Evolutionary conservation across 2,113 vertebrate genomes (phyloP).

Genomic region (Eretmochelys imbricata): DNA sequence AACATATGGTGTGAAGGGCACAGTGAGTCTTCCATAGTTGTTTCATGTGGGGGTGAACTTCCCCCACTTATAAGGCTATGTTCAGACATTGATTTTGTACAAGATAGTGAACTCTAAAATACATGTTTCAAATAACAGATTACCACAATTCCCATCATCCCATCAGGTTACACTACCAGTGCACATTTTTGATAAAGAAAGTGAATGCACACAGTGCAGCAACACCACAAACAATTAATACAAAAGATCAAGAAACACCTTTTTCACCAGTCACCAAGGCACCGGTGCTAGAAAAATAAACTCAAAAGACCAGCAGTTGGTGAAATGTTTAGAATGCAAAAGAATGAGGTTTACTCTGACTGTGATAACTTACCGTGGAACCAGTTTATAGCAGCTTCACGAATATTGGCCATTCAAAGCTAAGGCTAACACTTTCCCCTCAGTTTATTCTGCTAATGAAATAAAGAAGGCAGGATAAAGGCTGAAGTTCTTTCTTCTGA

Average conservation of each 20-base stretch:
- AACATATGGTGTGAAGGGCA: background rate
- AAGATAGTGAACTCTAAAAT: background rate
- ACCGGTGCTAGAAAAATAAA: background rate
- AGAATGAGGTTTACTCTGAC: background rate
- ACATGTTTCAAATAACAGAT: background rate
- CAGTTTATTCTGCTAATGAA: background rate
- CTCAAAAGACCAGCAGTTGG: accelerated
- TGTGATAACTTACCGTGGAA: background rate
- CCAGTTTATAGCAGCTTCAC: accelerated
- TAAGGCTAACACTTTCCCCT: background rate
- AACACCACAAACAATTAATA: accelerated
- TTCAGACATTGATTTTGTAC: background rate
- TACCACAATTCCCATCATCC: too few species aligned
- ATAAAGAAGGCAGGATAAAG: background rate
- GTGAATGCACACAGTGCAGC: accelerated
- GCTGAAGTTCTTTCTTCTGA: too few species aligned
- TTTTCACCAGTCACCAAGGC: accelerated
- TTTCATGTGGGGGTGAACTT: too few species aligned
- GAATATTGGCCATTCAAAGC: background rate
- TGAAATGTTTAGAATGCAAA: background rate
- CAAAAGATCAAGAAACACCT: accelerated
- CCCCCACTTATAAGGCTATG: background rate
- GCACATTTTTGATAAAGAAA: background rate
- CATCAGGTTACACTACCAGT: background rate
- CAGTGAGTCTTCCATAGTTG: background rate